Conservation (phyloP, 1,140 invertebrate species). For the Drosophila subpulchrella region DNA sequence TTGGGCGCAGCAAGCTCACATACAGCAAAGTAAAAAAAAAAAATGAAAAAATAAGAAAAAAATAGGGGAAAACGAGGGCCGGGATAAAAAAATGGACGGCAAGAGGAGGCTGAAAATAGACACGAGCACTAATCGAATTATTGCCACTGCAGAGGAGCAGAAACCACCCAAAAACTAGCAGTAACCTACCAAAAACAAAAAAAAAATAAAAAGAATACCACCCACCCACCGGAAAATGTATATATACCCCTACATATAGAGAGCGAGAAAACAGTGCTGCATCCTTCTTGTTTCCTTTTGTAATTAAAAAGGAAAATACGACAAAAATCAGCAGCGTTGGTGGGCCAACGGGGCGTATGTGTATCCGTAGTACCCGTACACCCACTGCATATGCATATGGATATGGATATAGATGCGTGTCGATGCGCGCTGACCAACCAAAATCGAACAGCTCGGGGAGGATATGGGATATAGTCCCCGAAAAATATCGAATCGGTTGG, state of each 20-base stretch:
- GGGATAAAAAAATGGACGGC: conserved; percentile 20
- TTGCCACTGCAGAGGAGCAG: conserved; percentile 76
- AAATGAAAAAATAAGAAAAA: not conserved
- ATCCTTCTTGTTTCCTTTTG: conserved; percentile 45
- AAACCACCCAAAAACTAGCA: conserved; percentile 31
- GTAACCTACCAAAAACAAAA: not conserved
- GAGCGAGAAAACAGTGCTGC: conserved; percentile 11
- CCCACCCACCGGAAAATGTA: not conserved
- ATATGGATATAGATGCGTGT: conserved; percentile 32
- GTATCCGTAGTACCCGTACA: not conserved
- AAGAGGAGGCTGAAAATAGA: conserved; percentile 77
- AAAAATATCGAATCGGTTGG: conserved; percentile 6
- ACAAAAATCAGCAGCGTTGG: conserved; percentile 18
- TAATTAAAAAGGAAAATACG: conserved; percentile 71
- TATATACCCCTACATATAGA: not conserved
- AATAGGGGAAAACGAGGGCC: not conserved
- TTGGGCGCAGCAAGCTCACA: conserved; percentile 43
- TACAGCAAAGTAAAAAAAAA: not conserved
- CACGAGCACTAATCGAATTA: conserved; percentile 81
- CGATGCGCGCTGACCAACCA: conserved; percentile 68
- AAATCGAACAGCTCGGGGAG: conserved; percentile 64
- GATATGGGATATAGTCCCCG: not conserved
- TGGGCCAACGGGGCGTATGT: conserved; percentile 12
- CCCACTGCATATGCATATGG: conserved; percentile 39
- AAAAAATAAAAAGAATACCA: too few relatives aligned